These are phyloP conservation scores for Pantherophis vulpinus DNA, from an alignment of 2,797 vertebrate species.

Conservation along the genomic window DNA sequence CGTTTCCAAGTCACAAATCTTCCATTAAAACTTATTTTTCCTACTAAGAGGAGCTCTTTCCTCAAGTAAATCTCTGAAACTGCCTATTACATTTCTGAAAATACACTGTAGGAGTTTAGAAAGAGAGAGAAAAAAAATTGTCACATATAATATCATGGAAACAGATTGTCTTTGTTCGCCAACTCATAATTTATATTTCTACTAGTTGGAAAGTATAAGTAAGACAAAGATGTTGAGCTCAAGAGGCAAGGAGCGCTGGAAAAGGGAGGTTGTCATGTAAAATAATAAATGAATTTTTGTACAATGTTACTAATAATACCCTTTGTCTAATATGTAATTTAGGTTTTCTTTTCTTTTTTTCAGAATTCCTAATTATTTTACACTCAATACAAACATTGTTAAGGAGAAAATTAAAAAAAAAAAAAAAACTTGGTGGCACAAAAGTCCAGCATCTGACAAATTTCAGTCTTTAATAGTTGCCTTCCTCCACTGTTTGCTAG, in stretches of 20 bases:
- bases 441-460: not conserved
- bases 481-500: not conserved
- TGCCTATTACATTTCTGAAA: not conserved
- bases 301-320: constrained; percentile 11
- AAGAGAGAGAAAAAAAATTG: accelerated
- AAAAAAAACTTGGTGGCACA: not conserved
- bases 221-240: not conserved
- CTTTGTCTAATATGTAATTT: constrained; percentile 4
- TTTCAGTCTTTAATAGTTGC: constrained; percentile 3
- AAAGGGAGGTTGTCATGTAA: not conserved
- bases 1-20: not conserved
- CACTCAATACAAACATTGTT: constrained; percentile 35
- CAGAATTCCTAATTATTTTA: constrained; percentile 12
- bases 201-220: not conserved
- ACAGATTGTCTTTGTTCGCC: not conserved
- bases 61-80: not conserved
- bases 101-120: not conserved
- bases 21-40: not conserved
- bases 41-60: not conserved
- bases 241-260: not conserved
- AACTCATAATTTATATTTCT: not conserved
- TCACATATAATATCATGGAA: not conserved
- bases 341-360: not conserved
- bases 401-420: not conserved
- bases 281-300: not conserved